Conservation (phyloP, 2,113 vertebrate genomes). For the Gila orcuttii region DNA sequence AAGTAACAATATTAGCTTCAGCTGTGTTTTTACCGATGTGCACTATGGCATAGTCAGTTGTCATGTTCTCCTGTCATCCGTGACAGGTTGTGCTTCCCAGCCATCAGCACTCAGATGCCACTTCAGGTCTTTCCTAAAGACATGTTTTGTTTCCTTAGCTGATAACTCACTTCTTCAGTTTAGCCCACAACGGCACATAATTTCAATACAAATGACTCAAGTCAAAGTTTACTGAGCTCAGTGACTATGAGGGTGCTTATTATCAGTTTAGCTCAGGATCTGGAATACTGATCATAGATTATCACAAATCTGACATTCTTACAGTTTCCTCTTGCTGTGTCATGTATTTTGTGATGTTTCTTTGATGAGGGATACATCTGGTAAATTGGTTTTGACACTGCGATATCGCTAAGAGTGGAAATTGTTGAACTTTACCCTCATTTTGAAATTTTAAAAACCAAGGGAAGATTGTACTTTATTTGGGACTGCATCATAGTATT, state of each 20-base stretch:
- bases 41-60: background rate
- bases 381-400: background rate
- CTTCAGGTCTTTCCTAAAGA: conserved; percentile 37
- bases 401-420: background rate
- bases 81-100: conserved; percentile 43
- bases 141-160: conserved; percentile 33
- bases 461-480: background rate
- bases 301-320: background rate
- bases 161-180: conserved; percentile 40
- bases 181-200: background rate
- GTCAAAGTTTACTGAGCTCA: background rate
- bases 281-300: background rate
- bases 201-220: background rate
- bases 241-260: background rate
- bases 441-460: background rate
- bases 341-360: background rate
- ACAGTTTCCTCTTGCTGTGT: background rate
- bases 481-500: background rate
- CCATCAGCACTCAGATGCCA: conserved; percentile 31
- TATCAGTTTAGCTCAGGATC: background rate
- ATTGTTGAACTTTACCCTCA: too few relatives aligned
- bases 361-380: background rate
- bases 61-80: conserved; percentile 43
- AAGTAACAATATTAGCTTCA: background rate
- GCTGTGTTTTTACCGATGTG: background rate